Base-by-base conservation (phyloP, 2,888 invertebrate genomes). In the Sinodicranocentrus sp. region DNA sequence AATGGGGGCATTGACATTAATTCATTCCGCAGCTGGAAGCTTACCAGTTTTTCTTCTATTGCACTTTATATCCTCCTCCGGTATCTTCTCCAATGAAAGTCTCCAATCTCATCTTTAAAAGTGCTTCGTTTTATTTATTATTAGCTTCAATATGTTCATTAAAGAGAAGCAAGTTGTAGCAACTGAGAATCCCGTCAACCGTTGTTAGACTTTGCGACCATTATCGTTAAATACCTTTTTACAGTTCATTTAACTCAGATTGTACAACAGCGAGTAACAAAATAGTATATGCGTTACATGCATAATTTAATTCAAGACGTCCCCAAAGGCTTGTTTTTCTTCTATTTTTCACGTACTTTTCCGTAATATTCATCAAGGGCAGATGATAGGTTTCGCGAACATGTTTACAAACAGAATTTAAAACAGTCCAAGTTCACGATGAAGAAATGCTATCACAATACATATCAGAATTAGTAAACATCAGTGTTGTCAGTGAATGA, bases 1-100 rank as follows among this genome's bases (percentile, higher is more conserved):
- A 97, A 97, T 89, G 90, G 91, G 54, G 92, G 57, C 52, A 65
- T n/a, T 52, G 54, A 33, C 59, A 44, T 59, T 61, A 79, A 71
- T 52, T 59, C 44, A 26, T 33, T 28, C 21, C 44, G n/a, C 71
- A 71, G 71, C 71, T 71, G 61, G 59, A 76, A 21, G 28, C 52
- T 39, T 1, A 21, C 48, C 26, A 43, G 33, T 26, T 5, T 77
- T 33, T 5, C 33, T n/a, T n/a, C 17, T 0, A 48, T 43, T 61
- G 17, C 44, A 28, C 13, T 57, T 33, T 23, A 54, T 21, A 21
- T 59, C 23, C 21, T 39, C 23, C 21, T 19, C 43, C 43, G 23
- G 5, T 44, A 43, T 67, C 43, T 43, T 8, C 2, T 44, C 2
- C 44, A 67, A 52, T 13, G n/a, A 6, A 52, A 6, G n/a, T n/a